Evolutionary conservation across 2,113 vertebrate species (phyloP), one percentile per base, ranked within the genome.

Genomic region (Oostethus manadensis): DNA sequence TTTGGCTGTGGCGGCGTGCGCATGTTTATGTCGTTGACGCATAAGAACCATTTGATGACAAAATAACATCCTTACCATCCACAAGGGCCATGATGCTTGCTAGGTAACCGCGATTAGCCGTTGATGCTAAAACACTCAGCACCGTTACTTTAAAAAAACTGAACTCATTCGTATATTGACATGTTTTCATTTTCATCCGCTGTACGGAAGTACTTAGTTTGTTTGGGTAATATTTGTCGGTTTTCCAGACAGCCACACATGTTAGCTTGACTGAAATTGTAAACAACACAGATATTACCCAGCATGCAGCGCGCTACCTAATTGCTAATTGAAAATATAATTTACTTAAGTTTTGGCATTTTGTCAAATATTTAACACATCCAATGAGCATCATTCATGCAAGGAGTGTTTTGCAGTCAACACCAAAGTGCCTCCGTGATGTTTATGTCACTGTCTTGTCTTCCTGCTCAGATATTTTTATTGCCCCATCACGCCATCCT

Each of bases 61-160:
- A 8, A 10, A 17, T 53, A 13, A 13, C 0, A 48, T 29, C 61
- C 35, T 70, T 57, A 50, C 23, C 11, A 2, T n/a, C 10, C 38
- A 15, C 22, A n/a, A 61, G 42, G 56, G 56, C 50, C 58, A 74
- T 42, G 68, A 29, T 55, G 11, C 35, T 13, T n/a, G n/a, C 9
- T 77, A 74, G 74, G 71, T 53, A 1, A n/a, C 10, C 7, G 0
- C 3, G 20, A 58, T 67, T 81, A 84, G 76, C 78, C 20, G 38
- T 10, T 8, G 13, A 10, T 51, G 74, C 58, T 58, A 63, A 42
- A 66, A 13, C 51, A 10, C n/a, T 1, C 50, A 26, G 23, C 6
- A 29, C 17, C 51, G 17, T 54, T 54, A 54, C 4, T 35, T 35
- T 14, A 42, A 11, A 14, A 14, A 40, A 40, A 40, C 29, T 7